These are phyloP conservation scores for Glossophaga mutica DNA, from an alignment of 2,797 vertebrate genomes.

Conservation along the genomic window DNA sequence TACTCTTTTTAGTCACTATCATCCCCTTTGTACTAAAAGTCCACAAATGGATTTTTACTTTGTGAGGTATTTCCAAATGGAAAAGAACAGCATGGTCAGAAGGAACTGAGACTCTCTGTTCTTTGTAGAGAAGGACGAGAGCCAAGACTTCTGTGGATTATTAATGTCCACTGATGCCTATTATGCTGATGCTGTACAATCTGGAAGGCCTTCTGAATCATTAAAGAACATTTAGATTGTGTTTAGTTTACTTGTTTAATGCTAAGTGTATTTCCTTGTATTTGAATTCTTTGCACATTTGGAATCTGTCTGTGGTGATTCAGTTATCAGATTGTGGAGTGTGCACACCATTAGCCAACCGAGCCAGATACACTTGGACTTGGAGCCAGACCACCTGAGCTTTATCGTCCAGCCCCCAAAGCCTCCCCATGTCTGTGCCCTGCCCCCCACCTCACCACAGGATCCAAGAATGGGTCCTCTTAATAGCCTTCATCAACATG, in stretches of 20 bases:
- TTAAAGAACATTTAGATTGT: not conserved
- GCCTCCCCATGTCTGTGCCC: not conserved
- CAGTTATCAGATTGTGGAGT: not conserved
- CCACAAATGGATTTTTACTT: not conserved
- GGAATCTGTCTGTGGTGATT: not conserved
- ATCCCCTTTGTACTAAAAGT: not conserved
- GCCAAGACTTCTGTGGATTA: not conserved
- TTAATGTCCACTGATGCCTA: not conserved
- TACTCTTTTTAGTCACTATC: not conserved
- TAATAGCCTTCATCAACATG: not conserved
- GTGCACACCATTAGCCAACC: not conserved
- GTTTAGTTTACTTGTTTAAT: not conserved
- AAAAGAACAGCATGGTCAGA: not conserved
- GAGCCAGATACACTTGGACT: not conserved
- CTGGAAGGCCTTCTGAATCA: not conserved
- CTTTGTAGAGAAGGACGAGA: not conserved
- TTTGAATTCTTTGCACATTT: conserved; percentile 24
- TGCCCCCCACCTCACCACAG: not conserved
- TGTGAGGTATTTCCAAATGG: not conserved
- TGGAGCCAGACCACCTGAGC: not conserved
- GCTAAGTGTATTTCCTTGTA: not conserved
- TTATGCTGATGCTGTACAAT: not conserved
- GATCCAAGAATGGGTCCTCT: not conserved
- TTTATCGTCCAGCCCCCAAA: not conserved
- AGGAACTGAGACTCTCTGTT: not conserved